Percentiles rank a stretch among this genome's conserved stretches.
These are phyloP conservation scores for Altica lythri DNA, from an alignment of 2,888 invertebrate species.

Conservation along the genomic window DNA sequence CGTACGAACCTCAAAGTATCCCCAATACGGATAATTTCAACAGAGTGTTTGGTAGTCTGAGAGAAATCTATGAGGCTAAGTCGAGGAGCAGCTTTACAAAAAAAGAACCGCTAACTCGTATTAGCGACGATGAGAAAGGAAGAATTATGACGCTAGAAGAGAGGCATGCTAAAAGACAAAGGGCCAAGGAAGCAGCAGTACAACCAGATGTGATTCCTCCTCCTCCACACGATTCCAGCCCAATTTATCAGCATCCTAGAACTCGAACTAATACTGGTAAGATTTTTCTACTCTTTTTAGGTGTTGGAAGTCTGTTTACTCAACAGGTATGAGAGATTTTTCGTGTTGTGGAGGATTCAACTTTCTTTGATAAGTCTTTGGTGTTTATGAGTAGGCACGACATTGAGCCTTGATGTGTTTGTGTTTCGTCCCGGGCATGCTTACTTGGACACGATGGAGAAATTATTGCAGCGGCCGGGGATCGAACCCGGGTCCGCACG, in stretches of 20 bases:
- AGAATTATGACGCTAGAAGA: slow-evolving; percentile 72
- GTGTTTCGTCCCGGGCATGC: no score
- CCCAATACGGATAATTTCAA: slow-evolving; percentile 46
- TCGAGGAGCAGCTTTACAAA: slow-evolving; percentile 53
- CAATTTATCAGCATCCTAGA: slow-evolving; percentile 66
- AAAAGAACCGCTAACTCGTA: slow-evolving; percentile 36
- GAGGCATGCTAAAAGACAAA: slow-evolving; percentile 74
- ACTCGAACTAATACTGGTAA: slow-evolving; percentile 54
- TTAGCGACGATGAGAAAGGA: slow-evolving; percentile 63
- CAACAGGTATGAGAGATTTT: no score
- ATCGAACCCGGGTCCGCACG: no score
- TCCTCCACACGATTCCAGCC: slow-evolving; percentile 60
- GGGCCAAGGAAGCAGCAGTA: slow-evolving; percentile 60
- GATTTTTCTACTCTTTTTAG: slow-evolving; percentile 5
- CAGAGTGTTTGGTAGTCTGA: slow-evolving; percentile 69
- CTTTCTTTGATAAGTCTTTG: no score
- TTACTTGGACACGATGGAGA: no score
- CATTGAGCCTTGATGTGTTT: no score
- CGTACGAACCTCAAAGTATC: slow-evolving; percentile 42
- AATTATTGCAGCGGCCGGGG: no score
- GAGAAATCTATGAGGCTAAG: slow-evolving; percentile 75
- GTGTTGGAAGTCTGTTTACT: no score
- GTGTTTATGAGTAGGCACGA: no score
- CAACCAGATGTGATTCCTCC: slow-evolving; percentile 74
- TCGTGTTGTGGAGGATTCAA: no score